A percentile compares a stretch with the other conserved stretches of the same genome.
phyloP scores from a whole-genome alignment of 1,140 invertebrate genomes.

The Ganaspis sp. region DNA sequence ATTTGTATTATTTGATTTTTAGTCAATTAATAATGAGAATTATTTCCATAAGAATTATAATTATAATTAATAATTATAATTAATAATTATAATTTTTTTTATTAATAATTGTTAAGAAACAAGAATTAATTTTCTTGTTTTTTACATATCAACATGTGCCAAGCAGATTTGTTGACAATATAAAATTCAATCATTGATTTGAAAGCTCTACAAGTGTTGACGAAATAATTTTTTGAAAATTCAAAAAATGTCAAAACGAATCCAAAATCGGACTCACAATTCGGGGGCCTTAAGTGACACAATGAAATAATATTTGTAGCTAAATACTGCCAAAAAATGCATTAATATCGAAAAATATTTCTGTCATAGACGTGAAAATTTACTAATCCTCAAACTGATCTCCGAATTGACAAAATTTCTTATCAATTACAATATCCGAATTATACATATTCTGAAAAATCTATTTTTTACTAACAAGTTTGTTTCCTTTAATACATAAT shows the following conservation, averaged over 20 bases:
- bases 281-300: neutral
- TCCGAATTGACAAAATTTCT: no score
- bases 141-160: neutral
- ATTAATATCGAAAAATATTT: no score
- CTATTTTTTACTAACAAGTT: neutral
- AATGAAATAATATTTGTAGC: neutral
- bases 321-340: neutral
- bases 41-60: no score
- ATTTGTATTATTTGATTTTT: no score
- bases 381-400: no score
- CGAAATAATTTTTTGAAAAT: neutral
- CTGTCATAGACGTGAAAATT: no score
- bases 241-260: neutral
- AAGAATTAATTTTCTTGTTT: neutral
- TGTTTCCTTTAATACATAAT: neutral
- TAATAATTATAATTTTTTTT: no score
- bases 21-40: no score
- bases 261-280: neutral
- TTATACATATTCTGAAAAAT: neutral
- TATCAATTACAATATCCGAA: no score
- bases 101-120: no score
- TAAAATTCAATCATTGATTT: neutral
- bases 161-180: slow-evolving; percentile 9
- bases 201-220: neutral
- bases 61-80: no score